A percentile compares a stretch with the other conserved stretches of the same genome.
phyloP scores from a whole-genome alignment of 2,797 vertebrate species.

The Gymnodraco acuticeps region DNA sequence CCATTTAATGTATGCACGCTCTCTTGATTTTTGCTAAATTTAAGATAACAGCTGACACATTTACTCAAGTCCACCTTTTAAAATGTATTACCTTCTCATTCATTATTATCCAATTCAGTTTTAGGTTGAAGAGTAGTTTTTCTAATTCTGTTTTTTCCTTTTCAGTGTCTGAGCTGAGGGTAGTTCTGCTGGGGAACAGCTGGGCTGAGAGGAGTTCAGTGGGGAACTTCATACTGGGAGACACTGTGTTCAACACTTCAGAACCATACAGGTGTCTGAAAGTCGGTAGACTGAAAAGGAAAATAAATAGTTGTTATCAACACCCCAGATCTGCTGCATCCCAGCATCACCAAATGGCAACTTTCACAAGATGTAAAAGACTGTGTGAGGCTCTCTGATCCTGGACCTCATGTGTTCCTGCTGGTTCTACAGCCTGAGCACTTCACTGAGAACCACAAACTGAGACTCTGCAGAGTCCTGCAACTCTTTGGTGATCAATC shows the following conservation, averaged over 20 bases:
- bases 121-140: background rate
- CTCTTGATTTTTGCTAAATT: too few relatives aligned
- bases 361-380: background rate
- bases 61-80: background rate
- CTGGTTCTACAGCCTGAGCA: slow-evolving; percentile 50
- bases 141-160: background rate
- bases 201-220: slow-evolving; percentile 23
- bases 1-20: too few relatives aligned
- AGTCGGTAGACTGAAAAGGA: background rate
- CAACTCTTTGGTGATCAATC: too few relatives aligned
- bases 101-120: background rate
- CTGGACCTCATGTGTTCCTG: slow-evolving; percentile 56
- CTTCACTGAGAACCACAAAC: slow-evolving; percentile 35
- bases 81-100: background rate
- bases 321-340: slow-evolving; percentile 40
- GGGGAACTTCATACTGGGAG: slow-evolving; percentile 34
- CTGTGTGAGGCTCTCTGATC: slow-evolving; percentile 1
- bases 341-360: background rate
- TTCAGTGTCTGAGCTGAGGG: slow-evolving; percentile 43
- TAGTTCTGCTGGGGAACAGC: slow-evolving; percentile 44
- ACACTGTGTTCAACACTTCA: background rate
- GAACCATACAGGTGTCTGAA: too few relatives aligned
- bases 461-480: too few relatives aligned
- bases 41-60: background rate
- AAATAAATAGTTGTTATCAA: slow-evolving; percentile 17